Evolutionary conservation across 2,113 vertebrate genomes (phyloP).

Genomic region (Apus apus): DNA sequence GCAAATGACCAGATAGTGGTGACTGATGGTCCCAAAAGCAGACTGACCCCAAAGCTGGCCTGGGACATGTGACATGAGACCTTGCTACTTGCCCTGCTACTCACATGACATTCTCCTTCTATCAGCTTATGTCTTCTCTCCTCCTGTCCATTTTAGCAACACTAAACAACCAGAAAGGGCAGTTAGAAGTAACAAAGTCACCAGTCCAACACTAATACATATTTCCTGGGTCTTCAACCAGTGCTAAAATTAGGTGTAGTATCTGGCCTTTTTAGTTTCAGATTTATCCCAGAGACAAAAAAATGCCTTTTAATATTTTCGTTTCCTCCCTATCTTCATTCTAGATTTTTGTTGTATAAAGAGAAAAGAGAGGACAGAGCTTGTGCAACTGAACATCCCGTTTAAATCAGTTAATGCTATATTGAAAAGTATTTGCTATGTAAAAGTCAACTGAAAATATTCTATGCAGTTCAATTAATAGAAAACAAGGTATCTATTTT

Average conservation of each 20-base stretch:
- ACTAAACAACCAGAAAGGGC: background rate
- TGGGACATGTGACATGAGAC: rapidly evolving
- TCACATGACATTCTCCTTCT: background rate
- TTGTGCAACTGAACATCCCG: background rate
- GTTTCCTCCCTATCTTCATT: background rate
- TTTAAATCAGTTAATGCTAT: background rate
- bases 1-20: background rate
- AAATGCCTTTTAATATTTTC: background rate
- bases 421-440: background rate
- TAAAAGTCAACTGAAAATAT: background rate
- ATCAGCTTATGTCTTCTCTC: background rate
- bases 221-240: background rate
- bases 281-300: background rate
- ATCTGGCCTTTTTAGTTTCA: background rate
- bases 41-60: background rate
- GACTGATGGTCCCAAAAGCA: background rate
- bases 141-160: background rate
- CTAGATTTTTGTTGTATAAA: background rate
- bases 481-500: background rate
- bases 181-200: background rate
- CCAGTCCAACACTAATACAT: background rate
- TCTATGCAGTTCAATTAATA: background rate
- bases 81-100: background rate
- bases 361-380: background rate
- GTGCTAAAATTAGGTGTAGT: background rate